Conservation (phyloP, 2,797 vertebrate species). For the Chrysocyon brachyurus region DNA sequence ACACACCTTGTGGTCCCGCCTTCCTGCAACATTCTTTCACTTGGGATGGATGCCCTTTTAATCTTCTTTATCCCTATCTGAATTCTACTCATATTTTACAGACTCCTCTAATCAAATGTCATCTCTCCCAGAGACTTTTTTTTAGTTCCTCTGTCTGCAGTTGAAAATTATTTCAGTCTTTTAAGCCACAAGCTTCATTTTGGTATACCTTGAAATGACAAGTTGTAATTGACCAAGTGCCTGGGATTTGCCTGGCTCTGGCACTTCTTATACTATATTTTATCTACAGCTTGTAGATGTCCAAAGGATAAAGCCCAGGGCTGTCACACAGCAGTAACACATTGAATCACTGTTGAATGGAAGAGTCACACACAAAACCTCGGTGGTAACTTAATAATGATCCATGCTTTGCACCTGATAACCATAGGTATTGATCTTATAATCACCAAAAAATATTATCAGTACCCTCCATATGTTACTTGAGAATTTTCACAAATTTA, state of each 20-base stretch:
- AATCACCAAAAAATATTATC: neutral
- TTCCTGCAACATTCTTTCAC: neutral
- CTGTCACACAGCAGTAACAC: neutral
- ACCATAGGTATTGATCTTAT: neutral
- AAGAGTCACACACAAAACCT: neutral
- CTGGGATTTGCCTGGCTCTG: neutral
- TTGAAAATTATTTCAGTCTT: slow-evolving; percentile 29
- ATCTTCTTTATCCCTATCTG: no score
- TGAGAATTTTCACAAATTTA: neutral
- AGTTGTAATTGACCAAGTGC: neutral
- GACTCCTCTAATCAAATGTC: slow-evolving; percentile 13
- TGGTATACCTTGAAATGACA: neutral
- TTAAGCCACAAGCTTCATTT: neutral
- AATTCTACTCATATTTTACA: neutral
- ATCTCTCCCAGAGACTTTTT: neutral
- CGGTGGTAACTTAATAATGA: neutral
- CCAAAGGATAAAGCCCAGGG: neutral
- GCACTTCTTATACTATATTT: neutral
- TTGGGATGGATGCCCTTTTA: neutral
- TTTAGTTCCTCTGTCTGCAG: neutral
- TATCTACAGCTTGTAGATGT: neutral
- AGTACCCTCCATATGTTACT: neutral
- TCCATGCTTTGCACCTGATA: neutral
- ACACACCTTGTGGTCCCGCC: neutral
- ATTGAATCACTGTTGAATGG: neutral